Evolutionary conservation across 1,140 invertebrate genomes (phyloP).

Genomic region (Ceratina japonica): DNA sequence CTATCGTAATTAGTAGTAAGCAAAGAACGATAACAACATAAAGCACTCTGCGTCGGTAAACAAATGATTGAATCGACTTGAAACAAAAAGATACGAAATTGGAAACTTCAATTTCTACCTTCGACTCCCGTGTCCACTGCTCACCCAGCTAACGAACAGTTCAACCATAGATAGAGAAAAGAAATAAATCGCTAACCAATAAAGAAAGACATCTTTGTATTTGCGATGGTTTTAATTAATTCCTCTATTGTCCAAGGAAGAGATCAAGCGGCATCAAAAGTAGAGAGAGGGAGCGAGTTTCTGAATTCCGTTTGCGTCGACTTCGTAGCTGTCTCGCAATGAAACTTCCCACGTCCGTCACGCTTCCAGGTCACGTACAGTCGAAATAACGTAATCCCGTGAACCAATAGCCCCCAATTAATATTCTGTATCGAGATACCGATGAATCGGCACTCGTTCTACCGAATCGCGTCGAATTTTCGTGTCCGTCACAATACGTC

Average conservation of each 20-base stretch:
- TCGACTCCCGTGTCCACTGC: not conserved
- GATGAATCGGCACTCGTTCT: constrained; percentile 45
- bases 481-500: constrained; percentile 40
- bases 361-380: constrained; percentile 54
- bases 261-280: not conserved
- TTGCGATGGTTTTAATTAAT: not conserved
- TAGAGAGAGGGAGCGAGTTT: not conserved
- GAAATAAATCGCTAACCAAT: no score
- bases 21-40: no score
- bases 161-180: no score
- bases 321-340: constrained; percentile 38
- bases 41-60: not conserved
- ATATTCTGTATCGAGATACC: constrained; percentile 60
- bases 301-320: constrained; percentile 43
- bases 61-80: not conserved
- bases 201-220: not conserved
- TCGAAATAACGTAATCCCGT: constrained; percentile 59
- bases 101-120: not conserved
- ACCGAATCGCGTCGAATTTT: constrained; percentile 38
- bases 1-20: no score
- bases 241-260: not conserved
- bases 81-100: not conserved
- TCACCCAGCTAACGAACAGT: not conserved
- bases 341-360: constrained; percentile 19
- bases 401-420: constrained; percentile 59